Conservation (phyloP, 2,113 vertebrate species). For the Pituophis catenifer region DNA sequence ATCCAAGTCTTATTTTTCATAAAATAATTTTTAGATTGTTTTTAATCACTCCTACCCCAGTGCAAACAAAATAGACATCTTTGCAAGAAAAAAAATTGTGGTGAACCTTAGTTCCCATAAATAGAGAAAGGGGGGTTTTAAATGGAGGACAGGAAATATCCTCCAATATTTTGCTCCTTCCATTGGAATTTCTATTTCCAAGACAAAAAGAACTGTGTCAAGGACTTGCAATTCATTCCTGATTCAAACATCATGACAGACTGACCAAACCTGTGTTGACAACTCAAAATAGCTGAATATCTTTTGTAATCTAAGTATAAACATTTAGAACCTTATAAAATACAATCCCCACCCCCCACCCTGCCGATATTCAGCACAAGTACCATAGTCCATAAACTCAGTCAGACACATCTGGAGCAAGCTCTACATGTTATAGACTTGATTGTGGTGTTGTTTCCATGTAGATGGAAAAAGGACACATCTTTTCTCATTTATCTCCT, state of each 20-base stretch:
- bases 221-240: not conserved
- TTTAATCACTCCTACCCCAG: not conserved
- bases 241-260: not conserved
- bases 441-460: not conserved
- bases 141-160: not conserved
- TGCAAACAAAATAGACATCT: not conserved
- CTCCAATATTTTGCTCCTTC: not conserved
- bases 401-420: not conserved
- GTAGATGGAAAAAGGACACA: not conserved
- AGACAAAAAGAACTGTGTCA: not conserved
- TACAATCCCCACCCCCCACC: too few species aligned
- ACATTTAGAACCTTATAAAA: not conserved
- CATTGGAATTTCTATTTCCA: not conserved
- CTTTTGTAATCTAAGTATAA: not conserved
- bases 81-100: not conserved
- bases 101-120: not conserved
- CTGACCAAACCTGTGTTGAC: not conserved
- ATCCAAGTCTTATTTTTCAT: not conserved
- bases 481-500: not conserved
- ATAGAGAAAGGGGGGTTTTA: not conserved
- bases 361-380: not conserved
- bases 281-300: not conserved
- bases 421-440: not conserved
- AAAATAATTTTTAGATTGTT: not conserved
- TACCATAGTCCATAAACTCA: not conserved